Evolutionary conservation across 2,888 invertebrate species (phyloP), one percentile per base, ranked within the genome.

Genomic region (Nemotelus nigrinus): DNA sequence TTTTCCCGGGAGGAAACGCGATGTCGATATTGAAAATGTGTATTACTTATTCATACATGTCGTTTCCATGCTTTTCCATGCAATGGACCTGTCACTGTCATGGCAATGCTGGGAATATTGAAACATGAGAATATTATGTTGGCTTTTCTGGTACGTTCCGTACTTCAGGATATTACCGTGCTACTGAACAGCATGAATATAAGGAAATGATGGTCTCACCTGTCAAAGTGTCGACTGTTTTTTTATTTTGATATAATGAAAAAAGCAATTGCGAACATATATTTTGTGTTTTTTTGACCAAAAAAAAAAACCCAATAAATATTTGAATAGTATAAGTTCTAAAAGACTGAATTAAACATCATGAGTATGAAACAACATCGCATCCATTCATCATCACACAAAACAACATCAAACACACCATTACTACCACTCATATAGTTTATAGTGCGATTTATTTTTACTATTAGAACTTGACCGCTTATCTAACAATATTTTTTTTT

Each of bases 401-500:
- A 25, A 25, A 25, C 25, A 25, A 25, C 25, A 25, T 25, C 25
- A 25, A 25, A 25, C 25, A 25, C 25, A 25, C 0, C 25, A 25
- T 25, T 25, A 25, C 25, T 25, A 25, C 25, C 25, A 25, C 25
- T 25, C 25, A 25, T 25, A 0, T 25, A 25, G 25, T 25, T 25
- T 25, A 25, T 25, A 25, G 0, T 25, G 25, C 25, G 25, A 25
- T 25, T 25, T 25, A 25, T 25, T 25, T 25, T 25, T 25, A 25
- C 25, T 25, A 25, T 25, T 25, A 25, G 25, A 25, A 25, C 25
- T 25, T 25, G 25, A 25, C 25, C 25, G 80, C 80, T 81, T 81
- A 67, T 78, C 78, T 80, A 81, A 81, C 80, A 55, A 78, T 63
- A 65, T 76, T 79, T 79, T 79, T 80, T 76, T 76, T 78, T 79